Conservation (phyloP, 2,797 vertebrate species). For the Xiphophorus birchmanni region DNA sequence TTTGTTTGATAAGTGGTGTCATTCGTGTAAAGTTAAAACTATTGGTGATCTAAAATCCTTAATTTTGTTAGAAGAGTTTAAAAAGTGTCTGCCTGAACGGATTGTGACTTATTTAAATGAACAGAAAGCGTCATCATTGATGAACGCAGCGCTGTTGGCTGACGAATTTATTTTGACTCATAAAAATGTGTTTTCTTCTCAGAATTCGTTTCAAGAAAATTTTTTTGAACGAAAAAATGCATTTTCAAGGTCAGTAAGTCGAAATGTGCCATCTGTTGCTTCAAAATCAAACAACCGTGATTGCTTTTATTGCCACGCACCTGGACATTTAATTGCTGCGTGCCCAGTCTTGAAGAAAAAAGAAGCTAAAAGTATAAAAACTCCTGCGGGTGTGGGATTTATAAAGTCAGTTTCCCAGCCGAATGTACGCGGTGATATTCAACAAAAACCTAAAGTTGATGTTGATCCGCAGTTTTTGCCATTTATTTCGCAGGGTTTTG, state of each 20-base stretch:
- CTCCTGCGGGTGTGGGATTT: too few relatives aligned
- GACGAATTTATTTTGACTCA: not conserved
- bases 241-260: not conserved
- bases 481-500: not conserved
- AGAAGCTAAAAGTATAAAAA: too few relatives aligned
- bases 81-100: not conserved
- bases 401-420: too few relatives aligned
- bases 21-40: not conserved
- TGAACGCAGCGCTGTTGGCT: not conserved
- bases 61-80: not conserved
- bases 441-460: not conserved
- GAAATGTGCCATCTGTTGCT: not conserved
- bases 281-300: not conserved
- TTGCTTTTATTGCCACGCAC: not conserved
- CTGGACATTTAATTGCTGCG: too few relatives aligned
- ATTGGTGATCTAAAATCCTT: not conserved
- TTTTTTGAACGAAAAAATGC: too few relatives aligned
- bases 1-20: not conserved
- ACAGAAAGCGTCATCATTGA: not conserved
- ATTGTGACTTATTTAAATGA: not conserved
- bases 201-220: not conserved
- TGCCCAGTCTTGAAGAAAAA: too few relatives aligned
- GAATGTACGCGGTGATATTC: too few relatives aligned
- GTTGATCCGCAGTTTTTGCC: not conserved
- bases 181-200: not conserved